phyloP scores from a whole-genome alignment of 2,888 invertebrate species.

The Macaria notata region DNA sequence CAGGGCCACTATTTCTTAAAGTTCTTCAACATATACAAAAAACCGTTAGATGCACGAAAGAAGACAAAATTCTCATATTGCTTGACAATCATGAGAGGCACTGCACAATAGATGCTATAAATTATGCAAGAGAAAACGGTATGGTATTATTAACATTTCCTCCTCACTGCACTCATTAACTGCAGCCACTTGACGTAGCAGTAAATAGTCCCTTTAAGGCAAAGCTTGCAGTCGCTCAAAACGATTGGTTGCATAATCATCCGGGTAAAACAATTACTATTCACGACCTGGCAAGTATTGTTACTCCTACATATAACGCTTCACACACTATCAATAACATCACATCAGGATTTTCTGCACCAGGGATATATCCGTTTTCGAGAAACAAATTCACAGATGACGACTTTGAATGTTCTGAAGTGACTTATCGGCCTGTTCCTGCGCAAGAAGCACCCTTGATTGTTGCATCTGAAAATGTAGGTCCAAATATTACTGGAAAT shows the following conservation, averaged over 20 bases:
- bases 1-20: conserved; percentile 38
- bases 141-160: conserved; percentile 23
- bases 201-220: conserved; percentile 26
- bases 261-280: conserved; percentile 27
- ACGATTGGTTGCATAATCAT: conserved; percentile 24
- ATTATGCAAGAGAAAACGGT: conserved; percentile 18
- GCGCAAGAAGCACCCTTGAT: conserved; percentile 7
- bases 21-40: conserved; percentile 31
- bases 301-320: conserved; percentile 25
- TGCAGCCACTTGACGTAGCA: conserved; percentile 28
- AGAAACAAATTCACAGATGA: conserved; percentile 14
- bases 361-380: conserved; percentile 21
- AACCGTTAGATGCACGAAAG: conserved; percentile 31
- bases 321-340: conserved; percentile 17
- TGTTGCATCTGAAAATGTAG: conserved; percentile 12
- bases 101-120: conserved; percentile 25
- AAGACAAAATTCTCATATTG: conserved; percentile 24
- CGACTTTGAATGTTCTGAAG: conserved; percentile 17
- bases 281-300: conserved; percentile 24
- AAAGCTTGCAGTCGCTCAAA: conserved; percentile 24
- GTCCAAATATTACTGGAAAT: neutral
- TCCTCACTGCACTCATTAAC: conserved; percentile 27
- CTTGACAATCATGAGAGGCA: conserved; percentile 29
- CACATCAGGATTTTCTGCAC: conserved; percentile 13
- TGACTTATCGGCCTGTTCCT: conserved; percentile 12